phyloP scores from a whole-genome alignment of 2,888 invertebrate genomes.

The Notodonta ziczac region DNA sequence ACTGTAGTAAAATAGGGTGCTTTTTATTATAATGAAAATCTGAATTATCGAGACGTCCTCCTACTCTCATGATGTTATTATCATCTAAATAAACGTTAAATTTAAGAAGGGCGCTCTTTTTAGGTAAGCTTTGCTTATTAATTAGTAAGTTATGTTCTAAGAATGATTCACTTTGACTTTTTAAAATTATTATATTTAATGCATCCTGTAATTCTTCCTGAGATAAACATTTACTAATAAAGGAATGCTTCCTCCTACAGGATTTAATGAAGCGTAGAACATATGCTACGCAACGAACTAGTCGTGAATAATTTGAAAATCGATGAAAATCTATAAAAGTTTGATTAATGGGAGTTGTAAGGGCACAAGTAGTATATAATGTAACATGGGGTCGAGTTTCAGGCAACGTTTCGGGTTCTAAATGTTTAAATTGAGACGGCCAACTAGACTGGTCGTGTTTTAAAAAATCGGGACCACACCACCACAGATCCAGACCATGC shows the following conservation, averaged over 20 bases:
- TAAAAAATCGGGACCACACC: conserved; percentile 7
- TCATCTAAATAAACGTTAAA: conserved; percentile 31
- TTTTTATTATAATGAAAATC: conserved; percentile 29
- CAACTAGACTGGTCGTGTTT: neutral
- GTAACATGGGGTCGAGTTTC: conserved; percentile 7
- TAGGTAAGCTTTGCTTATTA: conserved; percentile 13
- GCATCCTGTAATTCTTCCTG: conserved; percentile 16
- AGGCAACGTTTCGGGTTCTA: neutral
- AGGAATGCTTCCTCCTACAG: conserved; percentile 13
- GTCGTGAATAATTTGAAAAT: conserved; percentile 10
- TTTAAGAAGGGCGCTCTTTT: conserved; percentile 20
- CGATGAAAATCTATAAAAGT: conserved; percentile 7
- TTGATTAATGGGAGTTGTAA: neutral
- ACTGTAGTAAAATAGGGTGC: conserved; percentile 40
- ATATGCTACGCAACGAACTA: conserved; percentile 10
- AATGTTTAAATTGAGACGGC: neutral
- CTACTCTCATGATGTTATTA: conserved; percentile 32
- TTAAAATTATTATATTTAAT: conserved; percentile 19
- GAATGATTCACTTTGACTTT: conserved; percentile 29
- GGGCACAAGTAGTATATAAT: neutral
- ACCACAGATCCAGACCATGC: conserved; percentile 4
- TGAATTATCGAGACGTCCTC: conserved; percentile 34
- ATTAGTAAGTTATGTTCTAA: conserved; percentile 26
- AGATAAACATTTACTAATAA: neutral
- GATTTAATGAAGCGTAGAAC: conserved; percentile 25